Base-by-base conservation (phyloP, 1,140 invertebrate species). In the Telenomus remus region DNA sequence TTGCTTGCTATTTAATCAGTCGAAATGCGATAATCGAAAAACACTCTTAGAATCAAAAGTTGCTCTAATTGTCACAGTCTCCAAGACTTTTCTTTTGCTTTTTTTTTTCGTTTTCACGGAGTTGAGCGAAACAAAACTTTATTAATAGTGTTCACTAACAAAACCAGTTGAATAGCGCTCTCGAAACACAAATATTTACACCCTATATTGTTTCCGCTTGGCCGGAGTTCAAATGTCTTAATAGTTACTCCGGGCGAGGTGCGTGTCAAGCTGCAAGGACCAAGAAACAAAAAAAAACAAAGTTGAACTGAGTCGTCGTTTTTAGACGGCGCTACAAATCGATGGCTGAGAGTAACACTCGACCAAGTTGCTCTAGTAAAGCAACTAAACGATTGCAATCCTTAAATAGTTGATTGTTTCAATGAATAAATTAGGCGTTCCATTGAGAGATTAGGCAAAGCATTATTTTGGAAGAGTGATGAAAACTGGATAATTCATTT, bases 121-220 rank as follows among this genome's bases (percentile, higher is more conserved):
- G 13, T 54, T 54, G 16, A 15, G 33, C 13, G 42, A 12, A 4
- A 55, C 51, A 55, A 46, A 55, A 33, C 16, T 44, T 55, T 19
- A 46, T 55, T 55, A 55, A 55, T 8, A 27, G 39, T 55, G n/a
- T 44, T 16, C 13, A 2, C 15, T 4, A 4, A 12, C 12, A 37
- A 47, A 9, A 47, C n/a, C 14, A 47, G 44, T 56, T 56, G 43
- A 14, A 46, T 27, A 13, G 27, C 44, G 8, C 33, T 10, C 47
- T 56, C n/a, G 16, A 48, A 47, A 4, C 19, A 13, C 16, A 56
- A 56, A 56, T 56, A 56, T 56, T 56, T 56, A 46, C 42, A 34
- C 42, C 53, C 12, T 12, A 42, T 39, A 13, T 43, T 43, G 9
- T 42, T 43, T 49, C n/a, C 9, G 50, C n/a, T 46, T 63, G 59